phyloP scores from a whole-genome alignment of 2,113 vertebrate species.

The Anoplopoma fimbria region DNA sequence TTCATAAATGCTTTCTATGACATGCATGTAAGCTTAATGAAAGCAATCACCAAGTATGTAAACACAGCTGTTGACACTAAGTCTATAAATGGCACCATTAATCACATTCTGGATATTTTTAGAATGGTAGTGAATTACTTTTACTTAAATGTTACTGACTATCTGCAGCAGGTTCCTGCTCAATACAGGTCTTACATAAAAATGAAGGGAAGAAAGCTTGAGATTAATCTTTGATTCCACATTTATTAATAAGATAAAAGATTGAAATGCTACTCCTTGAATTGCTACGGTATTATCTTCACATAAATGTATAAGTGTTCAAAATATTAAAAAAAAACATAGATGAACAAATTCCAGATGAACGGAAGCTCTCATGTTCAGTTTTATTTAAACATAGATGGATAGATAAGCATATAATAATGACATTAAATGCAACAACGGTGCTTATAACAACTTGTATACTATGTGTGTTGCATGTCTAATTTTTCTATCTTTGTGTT shows the following conservation, averaged over 20 bases:
- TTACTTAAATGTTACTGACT: conserved; percentile 65
- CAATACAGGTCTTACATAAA: conserved; percentile 74
- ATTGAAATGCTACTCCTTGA: neutral
- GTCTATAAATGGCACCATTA: neutral
- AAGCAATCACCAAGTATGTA: conserved; percentile 68
- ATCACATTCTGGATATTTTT: conserved; percentile 25
- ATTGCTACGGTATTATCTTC: conserved; percentile 45
- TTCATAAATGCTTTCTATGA: conserved; percentile 69
- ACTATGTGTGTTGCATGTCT: neutral
- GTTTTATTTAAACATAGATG: neutral
- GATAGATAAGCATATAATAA: neutral
- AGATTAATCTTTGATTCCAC: conserved; percentile 79
- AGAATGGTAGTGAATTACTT: conserved; percentile 68
- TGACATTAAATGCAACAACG: neutral
- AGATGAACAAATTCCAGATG: neutral
- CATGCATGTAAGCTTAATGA: conserved; percentile 34
- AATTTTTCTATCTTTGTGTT: neutral
- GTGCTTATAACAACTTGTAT: neutral
- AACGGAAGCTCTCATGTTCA: neutral
- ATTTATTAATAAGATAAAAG: conserved; percentile 17
- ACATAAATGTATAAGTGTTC: neutral
- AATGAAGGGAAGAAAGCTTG: conserved; percentile 81
- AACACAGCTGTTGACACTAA: conserved; percentile 61
- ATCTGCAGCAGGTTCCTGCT: conserved; percentile 76
- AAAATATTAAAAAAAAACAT: neutral